Base-by-base conservation (phyloP, 2,888 invertebrate genomes). In the Ditula angustiorana region DNA sequence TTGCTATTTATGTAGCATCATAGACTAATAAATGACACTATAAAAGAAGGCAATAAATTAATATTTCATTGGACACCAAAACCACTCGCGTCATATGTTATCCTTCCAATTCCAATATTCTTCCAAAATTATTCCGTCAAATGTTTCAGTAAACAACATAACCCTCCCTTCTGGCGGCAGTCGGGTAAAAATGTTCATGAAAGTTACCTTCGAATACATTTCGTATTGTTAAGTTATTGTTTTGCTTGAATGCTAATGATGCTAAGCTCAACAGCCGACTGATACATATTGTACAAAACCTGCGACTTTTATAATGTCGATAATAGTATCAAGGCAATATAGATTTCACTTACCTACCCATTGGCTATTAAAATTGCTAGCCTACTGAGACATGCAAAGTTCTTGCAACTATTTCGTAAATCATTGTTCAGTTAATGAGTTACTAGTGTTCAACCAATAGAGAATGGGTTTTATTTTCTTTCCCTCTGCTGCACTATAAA, bases 181-280 rank as follows among this genome's bases (percentile, higher is more conserved):
- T n/a, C n/a, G n/a, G n/a, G n/a, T n/a, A n/a, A n/a, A n/a, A n/a
- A n/a, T n/a, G n/a, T n/a, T n/a, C n/a, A n/a, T n/a, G n/a, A n/a
- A n/a, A 49, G 53, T 67, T 87, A 90, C 91, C 90, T 90, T 89
- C 62, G 81, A 82, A 74, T 85, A 79, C 91, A 92, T 91, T 80
- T 80, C 83, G 67, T 50, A 68, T 74, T 19, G 67, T 28, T 49
- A 46, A n/a, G n/a, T n/a, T 52, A 26, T 60, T 64, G 76, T 76
- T 74, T 77, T 71, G 35, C 16, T 41, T 2, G 71, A 72, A 70
- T 80, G 71, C 72, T 80, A 81, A 76, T 79, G 72, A 72, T 68
- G 58, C 81, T 76, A 80, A 79, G 69, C 73, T 71, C 77, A 77
- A 70, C 69, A 70, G 72, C 73, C 69, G 74, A 92, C 86, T 92